These are phyloP conservation scores for Apomyelois bistriatella DNA, from an alignment of 2,888 invertebrate species.

Conservation along the genomic window DNA sequence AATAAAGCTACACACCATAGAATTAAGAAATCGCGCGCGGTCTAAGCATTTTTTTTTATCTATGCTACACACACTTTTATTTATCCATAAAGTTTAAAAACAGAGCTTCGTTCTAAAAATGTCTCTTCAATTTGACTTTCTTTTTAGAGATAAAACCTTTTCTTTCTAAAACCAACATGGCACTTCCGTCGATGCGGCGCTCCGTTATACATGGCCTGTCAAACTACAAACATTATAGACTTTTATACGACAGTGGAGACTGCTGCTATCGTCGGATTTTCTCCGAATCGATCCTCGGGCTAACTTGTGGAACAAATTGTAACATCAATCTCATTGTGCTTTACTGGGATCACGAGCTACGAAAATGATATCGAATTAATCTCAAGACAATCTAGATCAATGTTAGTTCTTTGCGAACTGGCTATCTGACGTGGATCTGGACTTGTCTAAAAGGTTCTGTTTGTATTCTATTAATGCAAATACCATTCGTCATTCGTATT, in stretches of 20 bases:
- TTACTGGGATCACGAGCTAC: constrained; percentile 9
- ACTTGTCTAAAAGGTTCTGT: no score
- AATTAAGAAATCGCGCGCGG: no score
- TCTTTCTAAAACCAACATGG: neutral
- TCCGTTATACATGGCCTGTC: constrained; percentile 14
- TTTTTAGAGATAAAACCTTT: neutral
- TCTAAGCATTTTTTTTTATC: no score
- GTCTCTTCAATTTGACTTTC: neutral
- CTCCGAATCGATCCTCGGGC: constrained; percentile 14
- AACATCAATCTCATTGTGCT: constrained; percentile 17
- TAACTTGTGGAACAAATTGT: constrained; percentile 19
- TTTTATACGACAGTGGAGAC: constrained; percentile 13
- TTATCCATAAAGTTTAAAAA: neutral
- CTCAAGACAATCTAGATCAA: neutral
- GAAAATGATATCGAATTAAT: neutral
- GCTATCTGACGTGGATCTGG: no score
- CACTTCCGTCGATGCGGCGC: neutral
- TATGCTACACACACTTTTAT: no score
- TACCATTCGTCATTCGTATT: no score
- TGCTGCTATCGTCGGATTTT: constrained; percentile 4
- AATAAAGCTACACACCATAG: no score
- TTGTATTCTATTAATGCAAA: no score
- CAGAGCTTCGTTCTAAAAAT: neutral
- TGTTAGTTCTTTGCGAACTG: neutral
- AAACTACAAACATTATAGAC: constrained; percentile 15